A percentile compares a stretch with the other conserved stretches of the same genome.
Evolutionary conservation across 2,113 vertebrate genomes (phyloP).

Genomic region (Labeo rohita): DNA sequence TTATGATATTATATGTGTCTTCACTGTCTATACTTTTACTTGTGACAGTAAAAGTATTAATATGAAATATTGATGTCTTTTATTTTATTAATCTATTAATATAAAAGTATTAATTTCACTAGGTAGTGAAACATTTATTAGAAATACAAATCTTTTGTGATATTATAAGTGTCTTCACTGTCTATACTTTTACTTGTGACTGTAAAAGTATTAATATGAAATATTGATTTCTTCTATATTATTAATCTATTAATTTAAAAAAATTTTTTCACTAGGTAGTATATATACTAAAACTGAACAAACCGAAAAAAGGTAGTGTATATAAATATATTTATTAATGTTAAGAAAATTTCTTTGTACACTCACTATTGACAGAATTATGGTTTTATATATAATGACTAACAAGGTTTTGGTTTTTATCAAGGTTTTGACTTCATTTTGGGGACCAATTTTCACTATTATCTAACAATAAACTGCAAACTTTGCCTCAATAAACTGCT

Average conservation of each 20-base stretch:
- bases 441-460: too few species aligned
- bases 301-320: too few species aligned
- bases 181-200: background rate
- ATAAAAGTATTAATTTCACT: too few species aligned
- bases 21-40: too few species aligned
- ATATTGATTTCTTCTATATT: background rate
- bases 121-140: background rate
- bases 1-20: background rate
- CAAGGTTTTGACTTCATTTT: too few species aligned
- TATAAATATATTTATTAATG: background rate
- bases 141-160: background rate
- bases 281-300: too few species aligned
- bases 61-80: background rate
- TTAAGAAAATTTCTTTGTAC: background rate
- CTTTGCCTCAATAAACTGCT: too few species aligned
- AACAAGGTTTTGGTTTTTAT: too few species aligned
- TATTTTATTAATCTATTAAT: too few species aligned
- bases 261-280: too few species aligned
- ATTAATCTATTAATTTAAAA: too few species aligned
- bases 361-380: background rate
- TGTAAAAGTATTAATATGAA: background rate
- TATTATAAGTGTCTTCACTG: background rate
- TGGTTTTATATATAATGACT: background rate
- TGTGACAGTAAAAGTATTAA: background rate
- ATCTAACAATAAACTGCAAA: too few species aligned